Evolutionary conservation across 2,888 invertebrate species (phyloP).

Genomic region (Brenthis daphne): DNA sequence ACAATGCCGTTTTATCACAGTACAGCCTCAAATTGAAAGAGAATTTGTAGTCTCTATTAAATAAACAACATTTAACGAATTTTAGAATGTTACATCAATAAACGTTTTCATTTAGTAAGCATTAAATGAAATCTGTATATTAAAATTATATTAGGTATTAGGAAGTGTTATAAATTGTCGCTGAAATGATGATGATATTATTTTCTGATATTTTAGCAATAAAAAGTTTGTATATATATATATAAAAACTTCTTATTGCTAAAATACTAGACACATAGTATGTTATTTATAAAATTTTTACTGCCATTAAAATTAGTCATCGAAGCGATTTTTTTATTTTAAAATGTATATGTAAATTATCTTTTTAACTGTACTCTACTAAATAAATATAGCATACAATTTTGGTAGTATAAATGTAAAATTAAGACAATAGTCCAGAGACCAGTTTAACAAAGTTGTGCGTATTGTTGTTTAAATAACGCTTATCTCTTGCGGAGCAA

Average conservation of each 20-base stretch:
- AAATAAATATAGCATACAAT: conserved; percentile 51
- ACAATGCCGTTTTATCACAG: conserved; percentile 22
- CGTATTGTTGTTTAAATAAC: conserved; percentile 58
- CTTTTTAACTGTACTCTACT: no score
- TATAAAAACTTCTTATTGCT: no score
- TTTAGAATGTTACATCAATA: no score
- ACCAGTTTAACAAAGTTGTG: conserved; percentile 59
- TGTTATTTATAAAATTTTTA: neutral
- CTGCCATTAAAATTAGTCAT: neutral
- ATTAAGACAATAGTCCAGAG: conserved; percentile 65
- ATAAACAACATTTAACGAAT: no score
- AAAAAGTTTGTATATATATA: neutral
- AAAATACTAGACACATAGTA: neutral
- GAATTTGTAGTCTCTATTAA: neutral
- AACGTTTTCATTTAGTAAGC: neutral
- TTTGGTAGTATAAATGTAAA: conserved; percentile 72
- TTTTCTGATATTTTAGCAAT: no score
- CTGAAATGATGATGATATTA: no score
- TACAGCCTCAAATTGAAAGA: neutral
- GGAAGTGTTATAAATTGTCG: no score
- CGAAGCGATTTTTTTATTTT: no score
- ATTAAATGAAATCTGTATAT: conserved; percentile 63
- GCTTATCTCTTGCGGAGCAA: conserved; percentile 49
- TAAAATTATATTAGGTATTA: no score
- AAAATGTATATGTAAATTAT: no score